Base-by-base conservation (phyloP, 2,113 vertebrate genomes). In the Mesocricetus auratus region DNA sequence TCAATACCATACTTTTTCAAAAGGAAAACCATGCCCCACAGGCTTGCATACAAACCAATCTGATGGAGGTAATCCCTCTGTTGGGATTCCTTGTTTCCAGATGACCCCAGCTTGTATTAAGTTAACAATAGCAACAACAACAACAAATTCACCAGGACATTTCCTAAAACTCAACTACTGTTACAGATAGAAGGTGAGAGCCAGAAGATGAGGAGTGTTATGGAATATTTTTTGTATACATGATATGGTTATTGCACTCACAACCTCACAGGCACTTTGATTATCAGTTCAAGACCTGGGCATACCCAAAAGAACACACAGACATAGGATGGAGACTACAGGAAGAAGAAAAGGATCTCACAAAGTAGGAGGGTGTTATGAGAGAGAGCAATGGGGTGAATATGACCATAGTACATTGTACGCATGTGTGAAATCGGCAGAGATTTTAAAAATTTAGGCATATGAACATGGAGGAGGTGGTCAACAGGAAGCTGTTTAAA, bases 381-480 rank as follows among this genome's bases (percentile, higher is more conserved):
- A 42, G 82, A 69, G 64, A 16, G 19, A 36, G 42, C 45, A 33
- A 69, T 5, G 12, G 19, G 21, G 21, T 16, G 45, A 68, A 24
- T 6, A n/a, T 0, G 6, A 50, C 36, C 31, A 86, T 64, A n/a
- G 24, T 36, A 2, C 19, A n/a, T 24, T 86, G 21, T 2, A 24
- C 50, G 26, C 19, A 50, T 15, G 45, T 8, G 11, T 86, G 45
- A 47, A 69, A 8, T 24, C 50, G 62, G 24, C 19, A 50, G 50
- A n/a, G 19, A 24, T 11, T 19, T 86, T 31, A 90, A 64, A 78
- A 62, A 7, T 47, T 33, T 47, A 36, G 21, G 33, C 1, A 8
- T 3, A 0, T 1, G 53, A 4, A 0, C 33, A 13, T 1, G 0
- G 19, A 64, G 64, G 24, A 24, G 7, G 11, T 5, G 71, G 64